Evolutionary conservation across 2,113 vertebrate genomes (phyloP), one percentile per base, ranked within the genome.

Genomic region (Pelecanus crispus): DNA sequence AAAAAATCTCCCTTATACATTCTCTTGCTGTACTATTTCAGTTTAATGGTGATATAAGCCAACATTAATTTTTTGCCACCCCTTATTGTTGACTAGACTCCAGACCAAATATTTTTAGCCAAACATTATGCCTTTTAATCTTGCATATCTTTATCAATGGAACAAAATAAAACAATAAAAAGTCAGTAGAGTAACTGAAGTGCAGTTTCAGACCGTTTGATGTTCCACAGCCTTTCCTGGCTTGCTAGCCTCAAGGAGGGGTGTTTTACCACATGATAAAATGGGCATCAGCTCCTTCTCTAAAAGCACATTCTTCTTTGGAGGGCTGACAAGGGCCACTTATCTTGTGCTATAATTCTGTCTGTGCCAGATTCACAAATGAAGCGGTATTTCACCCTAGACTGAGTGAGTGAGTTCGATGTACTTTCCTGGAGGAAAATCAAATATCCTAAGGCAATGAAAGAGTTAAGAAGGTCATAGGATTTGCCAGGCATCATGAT

Each of bases 401-500:
- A 36, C 28, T 81, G 29, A 73, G 47, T 67, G 40, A 61, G 49
- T 52, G 49, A 92, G 38, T 55, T 86, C 47, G 29, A 36, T 50
- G 26, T 58, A 74, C 38, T 81, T 81, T 88, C 45, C 71, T 63
- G 36, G 15, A 78, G 40, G 59, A 94, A 96, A 77, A 90, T 55
- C 58, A 95, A 88, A 86, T 81, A 50, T 86, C 38, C 42, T 34
- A 86, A 86, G 71, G 75, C 47, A 88, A 47, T 56, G 79, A 74
- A 94, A 74, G 75, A 91, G 88, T 94, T 96, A 95, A 96, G 59
- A 91, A 91, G 52, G 59, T 84, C 67, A 84, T 18, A 53, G 52
- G 56, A 89, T 93, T 84, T 81, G 22, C 18, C 26, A 67, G 61
- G 36, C 44, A 70, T 78, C 52, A 49, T 84, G 67, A 86, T 40